Percentiles rank a stretch among this genome's conserved stretches.
Evolutionary conservation across 1,140 invertebrate species (phyloP).

Genomic region (Leucophenga varia): DNA sequence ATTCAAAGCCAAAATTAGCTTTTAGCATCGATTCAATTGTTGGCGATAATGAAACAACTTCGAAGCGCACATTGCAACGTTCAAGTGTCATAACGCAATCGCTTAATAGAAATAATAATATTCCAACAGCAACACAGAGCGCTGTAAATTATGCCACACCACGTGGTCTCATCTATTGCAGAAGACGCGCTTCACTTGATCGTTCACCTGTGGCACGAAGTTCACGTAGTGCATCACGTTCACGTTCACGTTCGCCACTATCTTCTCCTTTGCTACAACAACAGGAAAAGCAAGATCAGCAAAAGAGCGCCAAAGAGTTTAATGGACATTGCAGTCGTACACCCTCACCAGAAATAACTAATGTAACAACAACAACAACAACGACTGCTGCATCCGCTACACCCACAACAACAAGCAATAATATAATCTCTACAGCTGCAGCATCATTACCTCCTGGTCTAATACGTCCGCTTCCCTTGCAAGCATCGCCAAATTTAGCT

Average conservation of each 20-base stretch:
- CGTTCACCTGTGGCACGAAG: constrained; percentile 16
- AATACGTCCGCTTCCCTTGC: constrained; percentile 55
- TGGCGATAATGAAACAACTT: constrained; percentile 59
- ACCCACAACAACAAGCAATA: constrained; percentile 7
- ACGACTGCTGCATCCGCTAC: constrained; percentile 3
- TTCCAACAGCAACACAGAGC: constrained; percentile 15
- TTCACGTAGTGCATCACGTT: constrained; percentile 18
- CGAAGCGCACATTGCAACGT: constrained; percentile 34
- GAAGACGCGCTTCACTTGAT: constrained; percentile 35
- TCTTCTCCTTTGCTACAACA: constrained; percentile 37
- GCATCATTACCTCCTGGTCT: constrained; percentile 57
- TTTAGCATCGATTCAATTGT: constrained; percentile 95
- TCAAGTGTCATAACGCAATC: constrained; percentile 40
- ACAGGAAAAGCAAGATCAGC: constrained; percentile 6
- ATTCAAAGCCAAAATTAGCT: constrained; percentile 86
- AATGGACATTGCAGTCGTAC: constrained; percentile 6
- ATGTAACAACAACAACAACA: constrained; percentile 26
- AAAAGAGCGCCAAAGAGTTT: too few relatives aligned
- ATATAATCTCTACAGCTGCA: constrained; percentile 49
- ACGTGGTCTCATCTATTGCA: constrained; percentile 39
- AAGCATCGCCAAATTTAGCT: constrained; percentile 40
- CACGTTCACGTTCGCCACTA: constrained; percentile 55
- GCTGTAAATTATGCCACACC: constrained; percentile 21
- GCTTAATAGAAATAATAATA: too few relatives aligned
- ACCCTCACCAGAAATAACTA: constrained; percentile 22